phyloP scores from a whole-genome alignment of 2,113 vertebrate species.

The Zonotrichia leucophrys region DNA sequence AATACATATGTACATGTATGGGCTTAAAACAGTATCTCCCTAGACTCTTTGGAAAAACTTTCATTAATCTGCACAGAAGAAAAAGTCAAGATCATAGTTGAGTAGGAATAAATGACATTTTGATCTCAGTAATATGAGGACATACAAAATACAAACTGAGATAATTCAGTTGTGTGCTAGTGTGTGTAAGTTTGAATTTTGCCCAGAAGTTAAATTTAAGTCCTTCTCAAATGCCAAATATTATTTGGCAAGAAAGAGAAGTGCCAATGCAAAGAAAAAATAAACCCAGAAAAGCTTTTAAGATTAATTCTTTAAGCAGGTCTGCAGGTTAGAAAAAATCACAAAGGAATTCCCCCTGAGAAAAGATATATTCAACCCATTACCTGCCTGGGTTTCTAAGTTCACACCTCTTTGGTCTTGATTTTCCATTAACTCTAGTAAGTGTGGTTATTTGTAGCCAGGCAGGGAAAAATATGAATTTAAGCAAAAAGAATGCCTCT shows the following conservation, averaged over 20 bases:
- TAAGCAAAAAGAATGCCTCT: neutral
- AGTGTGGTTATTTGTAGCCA: neutral
- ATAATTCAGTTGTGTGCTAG: neutral
- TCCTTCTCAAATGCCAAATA: slow-evolving; percentile 2
- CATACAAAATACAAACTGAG: neutral
- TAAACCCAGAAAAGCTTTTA: neutral
- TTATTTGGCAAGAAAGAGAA: neutral
- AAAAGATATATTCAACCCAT: neutral
- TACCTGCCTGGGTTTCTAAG: neutral
- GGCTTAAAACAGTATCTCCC: neutral
- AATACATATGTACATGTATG: neutral
- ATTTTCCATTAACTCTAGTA: neutral
- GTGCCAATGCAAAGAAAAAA: neutral
- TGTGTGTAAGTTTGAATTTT: neutral
- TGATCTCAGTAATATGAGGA: neutral
- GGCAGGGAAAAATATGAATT: neutral
- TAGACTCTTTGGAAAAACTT: neutral
- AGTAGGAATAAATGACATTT: neutral
- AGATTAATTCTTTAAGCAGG: neutral
- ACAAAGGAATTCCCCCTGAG: neutral
- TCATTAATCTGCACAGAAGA: neutral
- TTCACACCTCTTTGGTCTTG: neutral
- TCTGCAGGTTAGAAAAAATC: neutral
- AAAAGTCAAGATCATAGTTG: neutral
- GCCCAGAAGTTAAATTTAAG: neutral